These are phyloP conservation scores for Todiramphus saurophagus DNA, from an alignment of 2,113 vertebrate species.

Conservation along the genomic window DNA sequence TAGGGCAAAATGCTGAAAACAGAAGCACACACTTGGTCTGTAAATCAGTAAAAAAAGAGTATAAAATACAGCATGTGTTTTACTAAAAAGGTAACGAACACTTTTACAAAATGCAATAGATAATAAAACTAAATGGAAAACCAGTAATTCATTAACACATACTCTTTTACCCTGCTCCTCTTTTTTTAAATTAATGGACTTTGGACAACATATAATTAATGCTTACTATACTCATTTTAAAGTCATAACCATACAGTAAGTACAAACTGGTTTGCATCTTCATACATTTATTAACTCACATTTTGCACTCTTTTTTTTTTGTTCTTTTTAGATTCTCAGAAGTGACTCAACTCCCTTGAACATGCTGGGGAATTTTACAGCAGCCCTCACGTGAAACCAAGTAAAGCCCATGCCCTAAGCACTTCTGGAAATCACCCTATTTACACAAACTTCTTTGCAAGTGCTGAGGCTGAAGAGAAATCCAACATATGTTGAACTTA, in stretches of 20 bases:
- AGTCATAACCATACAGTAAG: not conserved
- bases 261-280: not conserved
- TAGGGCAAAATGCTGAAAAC: conserved; percentile 91
- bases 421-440: not conserved
- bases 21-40: not conserved
- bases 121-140: not conserved
- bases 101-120: not conserved
- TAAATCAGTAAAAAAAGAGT: not conserved
- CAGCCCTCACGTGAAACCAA: not conserved
- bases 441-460: not conserved
- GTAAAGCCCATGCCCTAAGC: not conserved
- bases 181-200: not conserved
- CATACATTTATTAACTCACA: not conserved
- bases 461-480: not conserved
- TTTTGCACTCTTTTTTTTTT: not conserved
- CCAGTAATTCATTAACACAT: not conserved
- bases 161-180: not conserved
- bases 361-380: not conserved
- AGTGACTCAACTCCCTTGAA: not conserved
- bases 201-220: not conserved
- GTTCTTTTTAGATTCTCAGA: not conserved
- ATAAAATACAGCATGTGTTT: not conserved
- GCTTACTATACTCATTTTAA: not conserved
- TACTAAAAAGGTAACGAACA: not conserved
- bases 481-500: conserved; percentile 42